Evolutionary conservation across 2,113 vertebrate species (phyloP).

Genomic region (Caretta caretta): DNA sequence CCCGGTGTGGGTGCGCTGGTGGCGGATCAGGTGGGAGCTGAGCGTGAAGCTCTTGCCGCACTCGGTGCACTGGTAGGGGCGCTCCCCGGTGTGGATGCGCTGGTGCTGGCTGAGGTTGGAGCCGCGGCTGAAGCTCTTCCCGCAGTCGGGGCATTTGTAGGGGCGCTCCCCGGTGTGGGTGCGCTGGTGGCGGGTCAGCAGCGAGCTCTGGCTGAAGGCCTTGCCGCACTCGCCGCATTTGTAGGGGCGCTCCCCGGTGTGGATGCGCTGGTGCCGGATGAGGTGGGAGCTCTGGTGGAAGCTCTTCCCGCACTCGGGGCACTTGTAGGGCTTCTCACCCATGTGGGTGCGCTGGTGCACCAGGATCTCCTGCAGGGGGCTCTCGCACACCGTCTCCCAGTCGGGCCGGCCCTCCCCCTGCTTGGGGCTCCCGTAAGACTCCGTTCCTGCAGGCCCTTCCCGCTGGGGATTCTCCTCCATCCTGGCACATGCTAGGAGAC

Average conservation of each 20-base stretch:
- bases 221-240: not conserved
- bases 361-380: not conserved
- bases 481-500: not conserved
- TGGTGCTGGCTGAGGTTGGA: constrained; percentile 27
- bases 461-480: not conserved
- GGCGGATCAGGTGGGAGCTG: constrained; percentile 67
- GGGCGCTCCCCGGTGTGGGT: not conserved
- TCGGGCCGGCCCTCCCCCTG: not conserved
- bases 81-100: constrained; percentile 46
- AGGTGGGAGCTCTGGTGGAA: not conserved
- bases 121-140: not conserved
- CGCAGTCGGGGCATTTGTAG: not conserved
- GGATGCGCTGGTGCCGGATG: not conserved
- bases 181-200: not conserved
- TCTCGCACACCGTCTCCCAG: not conserved
- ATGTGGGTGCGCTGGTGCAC: not conserved
- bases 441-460: not conserved
- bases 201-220: not conserved
- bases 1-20: constrained; percentile 55
- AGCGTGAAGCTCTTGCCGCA: constrained; percentile 68
- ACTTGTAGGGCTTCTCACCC: not conserved
- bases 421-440: not conserved
- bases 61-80: constrained; percentile 52
- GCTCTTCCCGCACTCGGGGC: not conserved
- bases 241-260: not conserved